These are phyloP conservation scores for Buceros bicornis DNA, from an alignment of 2,797 vertebrate species.

Conservation along the genomic window DNA sequence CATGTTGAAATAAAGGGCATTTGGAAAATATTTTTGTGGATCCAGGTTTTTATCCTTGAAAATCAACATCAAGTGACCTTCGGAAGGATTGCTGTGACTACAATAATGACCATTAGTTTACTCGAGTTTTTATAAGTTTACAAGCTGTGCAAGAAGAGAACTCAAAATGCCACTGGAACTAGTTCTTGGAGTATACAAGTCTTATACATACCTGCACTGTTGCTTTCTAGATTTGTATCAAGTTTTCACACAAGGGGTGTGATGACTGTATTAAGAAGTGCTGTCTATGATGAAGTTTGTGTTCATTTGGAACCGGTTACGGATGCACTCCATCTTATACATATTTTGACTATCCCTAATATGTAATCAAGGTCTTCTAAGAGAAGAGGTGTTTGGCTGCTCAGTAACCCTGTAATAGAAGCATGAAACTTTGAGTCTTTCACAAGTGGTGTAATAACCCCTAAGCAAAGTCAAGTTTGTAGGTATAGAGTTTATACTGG, in stretches of 20 bases:
- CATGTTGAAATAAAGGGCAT: not conserved
- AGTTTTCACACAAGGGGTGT: not conserved
- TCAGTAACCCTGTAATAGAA: not conserved
- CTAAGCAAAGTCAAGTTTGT: not conserved
- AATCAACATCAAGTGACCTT: not conserved
- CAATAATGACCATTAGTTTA: not conserved
- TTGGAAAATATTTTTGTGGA: not conserved
- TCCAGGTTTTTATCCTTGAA: not conserved
- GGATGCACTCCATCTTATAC: not conserved
- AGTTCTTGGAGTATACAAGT: not conserved
- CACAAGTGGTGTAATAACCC: not conserved
- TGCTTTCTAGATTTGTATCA: not conserved
- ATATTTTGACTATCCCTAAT: not conserved
- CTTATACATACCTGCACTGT: not conserved
- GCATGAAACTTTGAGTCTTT: not conserved
- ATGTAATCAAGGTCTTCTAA: not conserved
- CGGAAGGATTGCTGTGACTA: not conserved
- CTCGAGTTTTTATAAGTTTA: not conserved
- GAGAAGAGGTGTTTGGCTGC: not conserved
- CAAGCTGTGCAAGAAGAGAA: not conserved
- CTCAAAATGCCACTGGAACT: not conserved
- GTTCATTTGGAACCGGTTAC: not conserved
- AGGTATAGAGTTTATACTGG: not conserved
- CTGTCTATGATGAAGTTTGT: not conserved
- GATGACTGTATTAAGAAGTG: not conserved